These are phyloP conservation scores for Uropetala carovei DNA, from an alignment of 2,888 invertebrate genomes.

Conservation along the genomic window DNA sequence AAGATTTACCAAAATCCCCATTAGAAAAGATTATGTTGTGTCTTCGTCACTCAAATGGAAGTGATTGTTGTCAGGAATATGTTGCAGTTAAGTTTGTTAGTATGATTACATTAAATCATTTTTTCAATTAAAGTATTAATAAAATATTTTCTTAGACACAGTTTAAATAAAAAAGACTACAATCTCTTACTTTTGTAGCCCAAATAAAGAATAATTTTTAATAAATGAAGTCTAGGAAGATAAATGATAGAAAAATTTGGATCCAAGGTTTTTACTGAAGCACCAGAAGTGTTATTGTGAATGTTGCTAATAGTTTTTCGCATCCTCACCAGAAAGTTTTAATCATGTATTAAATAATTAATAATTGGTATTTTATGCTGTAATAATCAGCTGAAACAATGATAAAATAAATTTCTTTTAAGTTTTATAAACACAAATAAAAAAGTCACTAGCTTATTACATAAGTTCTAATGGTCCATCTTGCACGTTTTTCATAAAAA, in stretches of 20 bases:
- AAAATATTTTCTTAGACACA: too few relatives aligned
- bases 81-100: too few relatives aligned
- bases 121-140: too few relatives aligned
- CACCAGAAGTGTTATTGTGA: background rate
- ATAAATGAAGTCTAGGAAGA: background rate
- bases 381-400: background rate
- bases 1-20: too few relatives aligned
- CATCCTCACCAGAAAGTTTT: background rate
- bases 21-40: too few relatives aligned
- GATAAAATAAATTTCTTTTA: background rate
- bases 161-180: too few relatives aligned
- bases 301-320: background rate
- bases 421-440: background rate
- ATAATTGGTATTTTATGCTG: background rate
- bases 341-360: background rate
- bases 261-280: conserved; percentile 13
- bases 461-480: conserved; percentile 16
- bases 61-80: too few relatives aligned
- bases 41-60: too few relatives aligned
- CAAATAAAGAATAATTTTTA: background rate
- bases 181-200: too few relatives aligned
- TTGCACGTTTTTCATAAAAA: background rate
- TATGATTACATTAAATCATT: too few relatives aligned
- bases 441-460: background rate
- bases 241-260: background rate